phyloP scores from a whole-genome alignment of 35 echinoderm and acorn worm species.

The Holothuria glaberrima region DNA sequence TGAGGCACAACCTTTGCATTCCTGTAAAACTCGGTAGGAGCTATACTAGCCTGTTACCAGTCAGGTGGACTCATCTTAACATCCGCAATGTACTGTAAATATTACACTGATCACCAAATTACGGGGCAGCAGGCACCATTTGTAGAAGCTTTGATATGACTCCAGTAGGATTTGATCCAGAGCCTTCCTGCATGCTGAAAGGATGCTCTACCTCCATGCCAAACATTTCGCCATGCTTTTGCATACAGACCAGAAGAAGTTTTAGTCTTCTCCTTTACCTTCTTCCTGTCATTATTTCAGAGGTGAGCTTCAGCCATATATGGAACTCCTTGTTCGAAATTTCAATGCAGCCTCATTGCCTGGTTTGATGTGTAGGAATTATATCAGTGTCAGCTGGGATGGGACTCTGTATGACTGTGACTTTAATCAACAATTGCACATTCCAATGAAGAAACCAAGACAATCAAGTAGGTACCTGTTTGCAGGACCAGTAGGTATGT shows the following conservation, averaged over 20 bases:
- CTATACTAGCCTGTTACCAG: too few relatives aligned
- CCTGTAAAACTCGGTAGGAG: too few relatives aligned
- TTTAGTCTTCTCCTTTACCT: not conserved
- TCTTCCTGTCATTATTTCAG: slow-evolving; percentile 6
- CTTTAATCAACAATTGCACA: slow-evolving; percentile 89
- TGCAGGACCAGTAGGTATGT: too few relatives aligned
- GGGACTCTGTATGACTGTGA: slow-evolving; percentile 87
- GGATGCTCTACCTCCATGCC: too few relatives aligned
- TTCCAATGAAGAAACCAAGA: slow-evolving; percentile 62
- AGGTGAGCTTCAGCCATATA: slow-evolving; percentile 85
- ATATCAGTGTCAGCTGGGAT: slow-evolving; percentile 81
- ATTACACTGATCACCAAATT: too few relatives aligned
- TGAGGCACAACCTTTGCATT: too few relatives aligned
- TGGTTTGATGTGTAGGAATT: slow-evolving; percentile 88
- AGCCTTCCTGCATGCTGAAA: not conserved
- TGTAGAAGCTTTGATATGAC: too few relatives aligned
- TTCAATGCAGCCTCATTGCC: slow-evolving; percentile 69
- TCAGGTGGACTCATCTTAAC: too few relatives aligned
- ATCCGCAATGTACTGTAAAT: too few relatives aligned
- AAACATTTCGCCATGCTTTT: not conserved
- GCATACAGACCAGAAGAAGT: not conserved
- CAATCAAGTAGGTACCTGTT: slow-evolving; percentile 7
- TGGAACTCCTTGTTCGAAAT: slow-evolving; percentile 86
- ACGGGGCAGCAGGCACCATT: too few relatives aligned
- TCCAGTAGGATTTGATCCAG: not conserved